Conservation (phyloP, 2,113 vertebrate species). For the Vombatus ursinus region DNA sequence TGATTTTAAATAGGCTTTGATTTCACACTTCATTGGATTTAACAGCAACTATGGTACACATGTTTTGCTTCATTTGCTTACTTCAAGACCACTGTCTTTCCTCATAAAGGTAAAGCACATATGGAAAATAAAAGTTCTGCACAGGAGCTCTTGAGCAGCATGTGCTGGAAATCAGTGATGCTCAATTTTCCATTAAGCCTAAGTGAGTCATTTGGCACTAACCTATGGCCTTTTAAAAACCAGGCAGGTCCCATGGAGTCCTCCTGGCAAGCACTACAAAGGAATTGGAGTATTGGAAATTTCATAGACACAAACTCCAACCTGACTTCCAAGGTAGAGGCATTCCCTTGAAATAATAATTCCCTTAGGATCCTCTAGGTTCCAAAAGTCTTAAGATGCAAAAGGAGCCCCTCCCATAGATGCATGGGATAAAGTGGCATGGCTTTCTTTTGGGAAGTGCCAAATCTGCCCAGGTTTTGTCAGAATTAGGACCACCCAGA, state of each 20-base stretch:
- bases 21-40: conserved; percentile 72
- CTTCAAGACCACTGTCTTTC: conserved; percentile 62
- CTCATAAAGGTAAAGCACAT: conserved; percentile 47
- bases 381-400: neutral
- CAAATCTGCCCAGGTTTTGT: neutral
- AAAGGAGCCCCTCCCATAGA: neutral
- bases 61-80: conserved; percentile 64
- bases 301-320: neutral
- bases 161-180: conserved; percentile 20
- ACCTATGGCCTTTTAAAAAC: conserved; percentile 43
- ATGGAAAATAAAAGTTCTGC: conserved; percentile 34
- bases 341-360: neutral
- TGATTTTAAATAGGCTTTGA: conserved; percentile 65
- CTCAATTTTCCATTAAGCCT: conserved; percentile 34
- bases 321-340: neutral
- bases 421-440: neutral
- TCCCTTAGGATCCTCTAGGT: neutral
- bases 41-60: conserved; percentile 51
- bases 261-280: neutral
- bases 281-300: conserved; percentile 7
- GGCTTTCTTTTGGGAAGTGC: neutral
- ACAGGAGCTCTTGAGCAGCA: conserved; percentile 45
- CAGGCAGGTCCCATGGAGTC: neutral
- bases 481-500: neutral
- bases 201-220: conserved; percentile 2